Conservation (phyloP, 2,113 vertebrate genomes). For the Riparia riparia region DNA sequence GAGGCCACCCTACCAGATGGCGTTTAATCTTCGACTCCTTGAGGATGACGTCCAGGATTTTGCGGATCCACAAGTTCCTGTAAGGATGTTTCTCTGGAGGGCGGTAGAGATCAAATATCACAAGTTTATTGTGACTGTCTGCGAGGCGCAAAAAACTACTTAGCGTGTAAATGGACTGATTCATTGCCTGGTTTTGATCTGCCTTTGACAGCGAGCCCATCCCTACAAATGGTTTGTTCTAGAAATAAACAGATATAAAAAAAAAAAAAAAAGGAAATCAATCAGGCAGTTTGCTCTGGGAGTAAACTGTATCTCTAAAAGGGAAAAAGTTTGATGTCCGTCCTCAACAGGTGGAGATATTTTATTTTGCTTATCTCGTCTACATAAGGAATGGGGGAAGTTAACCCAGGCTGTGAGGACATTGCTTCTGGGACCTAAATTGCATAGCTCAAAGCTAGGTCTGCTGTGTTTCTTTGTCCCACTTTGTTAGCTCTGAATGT, state of each 20-base stretch:
- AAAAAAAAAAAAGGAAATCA: not conserved
- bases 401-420: not conserved
- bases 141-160: constrained; percentile 83
- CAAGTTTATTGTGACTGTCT: constrained; percentile 68
- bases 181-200: constrained; percentile 74
- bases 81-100: constrained; percentile 86
- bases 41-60: constrained; percentile 80
- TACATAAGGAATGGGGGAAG: not conserved
- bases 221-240: constrained; percentile 85
- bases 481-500: not conserved
- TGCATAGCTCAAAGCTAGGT: not conserved
- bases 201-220: constrained; percentile 66
- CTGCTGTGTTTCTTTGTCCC: not conserved
- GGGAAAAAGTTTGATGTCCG: not conserved
- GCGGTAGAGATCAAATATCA: constrained; percentile 87
- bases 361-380: not conserved
- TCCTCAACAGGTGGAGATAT: not conserved
- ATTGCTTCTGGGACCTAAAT: not conserved
- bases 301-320: not conserved
- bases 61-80: constrained; percentile 78
- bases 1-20: constrained; percentile 77
- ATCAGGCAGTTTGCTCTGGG: not conserved
- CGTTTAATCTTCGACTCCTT: constrained; percentile 78
- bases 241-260: not conserved
- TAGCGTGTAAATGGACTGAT: constrained; percentile 83